Evolutionary conservation across 1,140 invertebrate species (phyloP), one percentile per base, ranked within the genome.

Genomic region (Rhyzopertha dominica): DNA sequence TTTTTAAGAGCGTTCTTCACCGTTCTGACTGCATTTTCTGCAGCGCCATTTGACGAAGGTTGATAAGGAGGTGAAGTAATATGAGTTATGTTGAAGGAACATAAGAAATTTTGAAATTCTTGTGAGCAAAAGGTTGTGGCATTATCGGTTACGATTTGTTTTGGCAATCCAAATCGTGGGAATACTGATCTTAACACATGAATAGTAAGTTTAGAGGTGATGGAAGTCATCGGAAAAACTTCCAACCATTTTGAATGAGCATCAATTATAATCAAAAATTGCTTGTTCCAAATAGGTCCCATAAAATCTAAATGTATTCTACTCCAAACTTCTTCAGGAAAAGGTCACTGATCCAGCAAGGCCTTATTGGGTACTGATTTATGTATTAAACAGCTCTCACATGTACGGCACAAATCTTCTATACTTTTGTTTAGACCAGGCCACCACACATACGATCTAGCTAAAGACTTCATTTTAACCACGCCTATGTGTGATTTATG

Each of bases 361-460:
- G 46, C 35, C 44, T 53, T 53, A 16, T 57, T 50, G 47, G 56
- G 53, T 30, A 60, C 62, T 8, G 42, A 38, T 3, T 57, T 13
- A 12, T 10, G 38, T 35, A 18, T n/a, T 19, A 47, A 32, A 42
- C 70, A 72, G 14, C 16, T 10, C 13, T 30, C 5, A 35, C 47
- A 51, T 23, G 31, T 35, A 32, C 38, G 41, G 16, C 22, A 14
- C 4, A 30, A 24, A 19, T 35, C 20, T 32, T 44, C 26, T 13
- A 53, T 53, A 13, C 45, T 28, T 17, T 41, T 36, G 47, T 73
- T 66, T 1, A 76, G 57, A 5, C 60, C 54, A 22, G 63, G 63
- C 72, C 71, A 76, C 59, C 62, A 76, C 1, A 70, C 50, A 38
- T 67, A 66, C 1, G 42, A 55, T 0, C 72, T 42, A 4, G 71